Evolutionary conservation across 2,113 vertebrate genomes (phyloP).

Genomic region (Empidonax traillii): DNA sequence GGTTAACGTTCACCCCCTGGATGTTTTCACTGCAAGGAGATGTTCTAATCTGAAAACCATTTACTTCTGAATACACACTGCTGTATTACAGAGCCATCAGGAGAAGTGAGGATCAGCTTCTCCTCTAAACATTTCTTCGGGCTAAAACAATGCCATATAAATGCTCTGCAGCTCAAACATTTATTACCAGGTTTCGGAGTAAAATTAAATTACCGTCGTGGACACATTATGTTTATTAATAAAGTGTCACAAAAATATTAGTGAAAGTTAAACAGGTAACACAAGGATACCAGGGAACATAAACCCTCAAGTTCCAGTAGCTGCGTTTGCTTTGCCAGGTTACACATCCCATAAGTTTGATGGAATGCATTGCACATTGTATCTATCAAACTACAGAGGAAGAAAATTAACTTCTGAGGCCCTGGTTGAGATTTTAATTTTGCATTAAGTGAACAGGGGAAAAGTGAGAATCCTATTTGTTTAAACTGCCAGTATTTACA

Average conservation of each 20-base stretch:
- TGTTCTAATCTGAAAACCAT: constrained; percentile 48
- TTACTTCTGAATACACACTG: not conserved
- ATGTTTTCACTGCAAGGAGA: not conserved
- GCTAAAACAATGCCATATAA: not conserved
- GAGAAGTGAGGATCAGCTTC: not conserved
- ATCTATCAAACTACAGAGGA: not conserved
- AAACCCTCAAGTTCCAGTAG: constrained; percentile 34
- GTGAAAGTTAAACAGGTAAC: constrained; percentile 48
- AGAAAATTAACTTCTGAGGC: constrained; percentile 38
- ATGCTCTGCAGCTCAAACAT: not conserved
- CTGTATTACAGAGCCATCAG: constrained; percentile 1
- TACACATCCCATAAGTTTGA: not conserved
- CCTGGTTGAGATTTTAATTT: not conserved
- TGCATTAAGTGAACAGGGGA: not conserved
- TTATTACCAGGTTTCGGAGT: constrained; percentile 11
- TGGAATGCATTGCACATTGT: not conserved
- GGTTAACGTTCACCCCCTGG: not conserved
- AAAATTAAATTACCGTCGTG: constrained; percentile 15
- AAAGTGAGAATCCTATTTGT: not conserved
- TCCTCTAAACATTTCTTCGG: constrained; percentile 1
- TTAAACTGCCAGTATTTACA: not conserved
- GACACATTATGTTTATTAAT: constrained; percentile 27
- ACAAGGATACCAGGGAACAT: not conserved
- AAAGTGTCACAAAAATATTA: constrained; percentile 30
- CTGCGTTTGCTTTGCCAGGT: not conserved